These are phyloP conservation scores for Ictalurus punctatus DNA, from an alignment of 2,113 vertebrate genomes.

Conservation along the genomic window DNA sequence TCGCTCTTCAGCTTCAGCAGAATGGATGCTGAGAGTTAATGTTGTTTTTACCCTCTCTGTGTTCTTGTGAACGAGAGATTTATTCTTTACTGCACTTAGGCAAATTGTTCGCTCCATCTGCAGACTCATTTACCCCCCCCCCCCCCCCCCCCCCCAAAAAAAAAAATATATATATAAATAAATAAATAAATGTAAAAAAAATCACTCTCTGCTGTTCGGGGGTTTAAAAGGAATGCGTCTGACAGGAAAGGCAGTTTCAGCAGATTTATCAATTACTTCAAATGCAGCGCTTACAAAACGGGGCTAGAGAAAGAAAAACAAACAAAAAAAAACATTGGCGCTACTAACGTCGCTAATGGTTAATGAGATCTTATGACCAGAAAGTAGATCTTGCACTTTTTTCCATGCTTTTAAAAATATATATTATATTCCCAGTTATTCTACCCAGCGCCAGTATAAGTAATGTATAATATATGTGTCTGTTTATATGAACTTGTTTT, in stretches of 20 bases:
- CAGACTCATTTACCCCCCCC: conserved; percentile 22
- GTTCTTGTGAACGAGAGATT: conserved; percentile 25
- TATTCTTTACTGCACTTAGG: conserved; percentile 45
- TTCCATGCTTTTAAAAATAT: too few relatives aligned
- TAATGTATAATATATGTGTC: too few relatives aligned
- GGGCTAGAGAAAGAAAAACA: too few relatives aligned
- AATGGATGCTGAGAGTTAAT: conserved; percentile 13
- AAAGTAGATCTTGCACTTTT: too few relatives aligned
- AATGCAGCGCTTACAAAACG: background rate
- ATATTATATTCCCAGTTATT: too few relatives aligned
- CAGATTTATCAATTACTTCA: background rate
- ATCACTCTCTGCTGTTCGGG: background rate
- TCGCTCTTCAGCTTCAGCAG: background rate
- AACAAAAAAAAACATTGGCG: too few relatives aligned
- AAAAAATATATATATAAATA: background rate
- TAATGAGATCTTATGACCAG: background rate
- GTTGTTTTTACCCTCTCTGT: conserved; percentile 34
- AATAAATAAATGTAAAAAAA: background rate
- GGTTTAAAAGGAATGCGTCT: background rate
- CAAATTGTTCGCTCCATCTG: conserved; percentile 43
- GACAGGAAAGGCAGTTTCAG: background rate
- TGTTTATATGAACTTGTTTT: background rate
- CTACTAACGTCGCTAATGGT: background rate
- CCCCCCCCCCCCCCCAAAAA: too few relatives aligned
- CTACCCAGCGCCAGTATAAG: too few relatives aligned